These are phyloP conservation scores for Platanista minor DNA, from an alignment of 2,113 vertebrate species.

Conservation along the genomic window DNA sequence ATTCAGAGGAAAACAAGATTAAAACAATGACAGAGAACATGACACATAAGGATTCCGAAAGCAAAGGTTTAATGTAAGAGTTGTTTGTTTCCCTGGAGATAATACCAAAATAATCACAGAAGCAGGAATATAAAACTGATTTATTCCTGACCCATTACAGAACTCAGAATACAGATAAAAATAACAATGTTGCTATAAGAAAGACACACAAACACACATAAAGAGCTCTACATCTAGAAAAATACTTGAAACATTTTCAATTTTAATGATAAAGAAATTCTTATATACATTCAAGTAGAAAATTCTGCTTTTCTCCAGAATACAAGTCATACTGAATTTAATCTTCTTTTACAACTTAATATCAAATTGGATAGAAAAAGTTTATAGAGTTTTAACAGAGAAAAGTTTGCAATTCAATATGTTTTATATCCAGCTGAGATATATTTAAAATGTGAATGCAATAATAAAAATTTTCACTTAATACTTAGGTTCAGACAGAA, in stretches of 20 bases:
- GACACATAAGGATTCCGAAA: not conserved
- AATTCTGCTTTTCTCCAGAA: not conserved
- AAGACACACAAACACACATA: not conserved
- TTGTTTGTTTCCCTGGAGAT: not conserved
- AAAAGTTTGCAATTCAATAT: not conserved
- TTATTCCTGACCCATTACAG: not conserved
- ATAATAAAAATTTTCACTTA: slow-evolving; percentile 13
- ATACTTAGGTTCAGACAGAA: not conserved
- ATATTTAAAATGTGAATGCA: slow-evolving; percentile 11
- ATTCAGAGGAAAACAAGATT: not conserved
- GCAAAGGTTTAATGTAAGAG: not conserved
- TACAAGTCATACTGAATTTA: not conserved
- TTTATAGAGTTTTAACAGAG: not conserved
- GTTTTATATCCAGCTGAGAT: not conserved
- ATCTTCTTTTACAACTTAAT: slow-evolving; percentile 10
- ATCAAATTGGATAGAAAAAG: not conserved
- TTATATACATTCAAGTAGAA: not conserved
- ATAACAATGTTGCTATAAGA: not conserved
- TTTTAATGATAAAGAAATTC: not conserved
- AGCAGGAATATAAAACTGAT: not conserved
- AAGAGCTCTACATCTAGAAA: not conserved
- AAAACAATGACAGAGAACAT: not conserved
- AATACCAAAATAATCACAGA: slow-evolving; percentile 19
- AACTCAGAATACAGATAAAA: not conserved
- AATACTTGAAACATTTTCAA: not conserved